Base-by-base conservation (phyloP, 2,113 vertebrate species). In the Balaeniceps rex region DNA sequence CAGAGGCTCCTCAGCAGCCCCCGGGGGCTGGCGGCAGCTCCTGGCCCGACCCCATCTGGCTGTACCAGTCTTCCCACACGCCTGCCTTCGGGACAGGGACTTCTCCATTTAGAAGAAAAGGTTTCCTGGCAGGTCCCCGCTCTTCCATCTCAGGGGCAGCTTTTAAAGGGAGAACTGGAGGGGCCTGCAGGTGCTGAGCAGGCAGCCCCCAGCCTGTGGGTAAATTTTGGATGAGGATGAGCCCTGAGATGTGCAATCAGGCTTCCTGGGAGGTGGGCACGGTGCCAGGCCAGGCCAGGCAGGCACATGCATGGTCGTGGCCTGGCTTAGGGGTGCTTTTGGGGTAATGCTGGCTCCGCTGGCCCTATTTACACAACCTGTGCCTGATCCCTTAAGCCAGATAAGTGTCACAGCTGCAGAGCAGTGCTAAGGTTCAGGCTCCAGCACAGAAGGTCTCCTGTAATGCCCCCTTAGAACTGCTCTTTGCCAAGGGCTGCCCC, bases 311-410 rank as follows among this genome's bases (percentile, higher is more conserved):
- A 22, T 0, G 1, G 63, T 36, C 9, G 1, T 9, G 33, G 79
- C 38, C 52, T 14, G 58, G 74, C 84, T 93, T 80, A 93, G 46
- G 63, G 34, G 81, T 76, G 36, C 57, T 83, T 80, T 71, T 61
- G 85, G 87, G 96, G 84, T 91, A 83, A 93, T 12, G 42, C 93
- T 78, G 87, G 92, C 93, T 88, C 63, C 40, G 66, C 78, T 49
- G 49, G n/a, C 47, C 69, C 75, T 28, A 17, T 88, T 94, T 92
- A 31, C 60, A 70, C 49, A 77, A 15, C 46, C 49, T 1, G 19
- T 22, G 38, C 88, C 91, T 94, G 93, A 97, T 96, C 95, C 91
- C 60, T 95, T 97, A 97, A 97, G 96, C 96, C 94, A 93, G 93
- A 94, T 97, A 75, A 97, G 93, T 51, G 54, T 65, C 63, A 17